These are phyloP conservation scores for Struthidea cinerea DNA, from an alignment of 2,113 vertebrate genomes.

Conservation along the genomic window DNA sequence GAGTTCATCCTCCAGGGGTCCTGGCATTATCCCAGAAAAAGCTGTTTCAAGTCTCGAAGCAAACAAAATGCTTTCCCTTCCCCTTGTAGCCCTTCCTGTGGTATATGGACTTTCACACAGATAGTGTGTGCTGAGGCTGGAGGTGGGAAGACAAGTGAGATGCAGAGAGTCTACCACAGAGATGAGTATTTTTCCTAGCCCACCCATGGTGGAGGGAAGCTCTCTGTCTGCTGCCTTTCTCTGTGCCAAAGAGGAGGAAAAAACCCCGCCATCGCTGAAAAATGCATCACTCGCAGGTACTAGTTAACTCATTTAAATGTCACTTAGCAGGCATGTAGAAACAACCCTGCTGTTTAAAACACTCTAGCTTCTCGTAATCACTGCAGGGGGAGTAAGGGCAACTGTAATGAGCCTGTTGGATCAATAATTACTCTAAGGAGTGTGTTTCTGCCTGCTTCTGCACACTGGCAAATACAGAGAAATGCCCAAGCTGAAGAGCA, in stretches of 20 bases:
- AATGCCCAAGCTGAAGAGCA: neutral
- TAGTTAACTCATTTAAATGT: conserved; percentile 17
- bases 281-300: neutral
- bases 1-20: neutral
- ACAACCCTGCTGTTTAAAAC: conserved; percentile 6
- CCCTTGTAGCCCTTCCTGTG: neutral
- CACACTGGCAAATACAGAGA: neutral
- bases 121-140: neutral
- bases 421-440: neutral
- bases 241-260: neutral
- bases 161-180: neutral
- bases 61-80: neutral
- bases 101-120: neutral
- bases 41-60: neutral
- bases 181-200: fast-evolving
- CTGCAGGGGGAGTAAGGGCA: neutral
- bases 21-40: neutral
- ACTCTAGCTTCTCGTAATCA: neutral
- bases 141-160: neutral
- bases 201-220: neutral
- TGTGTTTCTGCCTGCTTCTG: neutral
- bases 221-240: neutral
- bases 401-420: neutral
- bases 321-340: neutral
- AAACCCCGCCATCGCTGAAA: neutral